A percentile compares a stretch with the other conserved stretches of the same genome.
These are phyloP conservation scores for Hydrotaea diabolus DNA, from an alignment of 2,888 invertebrate species.

Conservation along the genomic window DNA sequence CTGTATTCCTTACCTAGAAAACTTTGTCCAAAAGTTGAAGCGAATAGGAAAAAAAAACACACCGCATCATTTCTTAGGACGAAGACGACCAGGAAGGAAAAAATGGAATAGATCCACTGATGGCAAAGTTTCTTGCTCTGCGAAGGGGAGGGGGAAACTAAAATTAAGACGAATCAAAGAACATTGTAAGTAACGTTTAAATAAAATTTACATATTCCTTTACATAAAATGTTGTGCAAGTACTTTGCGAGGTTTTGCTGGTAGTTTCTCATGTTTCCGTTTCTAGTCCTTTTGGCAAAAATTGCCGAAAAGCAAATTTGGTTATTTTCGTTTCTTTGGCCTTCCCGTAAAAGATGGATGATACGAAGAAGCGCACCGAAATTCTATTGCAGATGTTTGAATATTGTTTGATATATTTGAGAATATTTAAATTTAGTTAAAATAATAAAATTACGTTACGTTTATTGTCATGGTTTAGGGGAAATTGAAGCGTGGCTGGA, in stretches of 20 bases:
- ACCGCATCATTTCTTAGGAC: neutral
- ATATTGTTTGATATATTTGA: too few relatives aligned
- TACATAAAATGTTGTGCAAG: conserved; percentile 30
- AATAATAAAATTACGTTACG: too few relatives aligned
- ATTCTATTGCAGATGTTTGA: neutral
- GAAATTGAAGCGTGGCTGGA: too few relatives aligned
- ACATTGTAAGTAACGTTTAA: conserved; percentile 62
- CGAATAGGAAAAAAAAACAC: neutral
- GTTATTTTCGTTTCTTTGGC: neutral
- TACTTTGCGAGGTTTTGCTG: conserved; percentile 11
- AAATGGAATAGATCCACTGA: conserved; percentile 36
- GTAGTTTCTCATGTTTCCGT: neutral
- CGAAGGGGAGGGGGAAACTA: conserved; percentile 32
- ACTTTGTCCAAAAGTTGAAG: neutral
- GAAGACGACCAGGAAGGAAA: neutral
- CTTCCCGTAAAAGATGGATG: neutral
- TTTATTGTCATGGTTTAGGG: too few relatives aligned
- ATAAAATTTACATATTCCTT: conserved; percentile 57
- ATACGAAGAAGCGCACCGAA: neutral
- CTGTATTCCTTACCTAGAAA: conserved; percentile 24
- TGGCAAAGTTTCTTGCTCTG: conserved; percentile 31
- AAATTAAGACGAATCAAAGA: conserved; percentile 63
- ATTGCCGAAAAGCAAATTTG: neutral
- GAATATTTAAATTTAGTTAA: neutral
- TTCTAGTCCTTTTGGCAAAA: neutral